These are phyloP conservation scores for Montipora sp. DNA, from an alignment of 64 coral and sea anemone genomes.

Conservation along the genomic window DNA sequence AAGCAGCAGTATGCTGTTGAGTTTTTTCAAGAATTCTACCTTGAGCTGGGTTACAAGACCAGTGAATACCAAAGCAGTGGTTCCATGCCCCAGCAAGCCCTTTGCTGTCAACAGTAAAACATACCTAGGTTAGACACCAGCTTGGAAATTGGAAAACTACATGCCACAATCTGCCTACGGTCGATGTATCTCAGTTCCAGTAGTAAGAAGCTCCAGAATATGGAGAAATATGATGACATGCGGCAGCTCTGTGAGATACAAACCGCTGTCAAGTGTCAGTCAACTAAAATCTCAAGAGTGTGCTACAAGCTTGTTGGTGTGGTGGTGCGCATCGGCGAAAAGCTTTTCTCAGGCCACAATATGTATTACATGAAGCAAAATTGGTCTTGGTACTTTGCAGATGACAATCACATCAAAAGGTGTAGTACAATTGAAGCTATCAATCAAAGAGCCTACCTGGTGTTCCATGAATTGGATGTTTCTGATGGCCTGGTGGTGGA, in stretches of 20 bases:
- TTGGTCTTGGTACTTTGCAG: constrained; percentile 57
- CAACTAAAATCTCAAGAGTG: neutral
- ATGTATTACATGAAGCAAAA: constrained; percentile 45
- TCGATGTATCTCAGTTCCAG: constrained; percentile 46
- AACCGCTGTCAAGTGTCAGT: constrained; percentile 2
- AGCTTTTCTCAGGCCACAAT: constrained; percentile 55
- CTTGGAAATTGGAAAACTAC: too few species aligned
- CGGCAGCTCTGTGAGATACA: constrained; percentile 26
- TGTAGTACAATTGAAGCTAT: constrained; percentile 39
- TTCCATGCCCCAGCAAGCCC: constrained; percentile 15
- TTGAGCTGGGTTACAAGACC: neutral
- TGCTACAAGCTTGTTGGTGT: constrained; percentile 66
- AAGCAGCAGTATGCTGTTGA: constrained; percentile 70
- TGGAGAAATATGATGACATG: constrained; percentile 57
- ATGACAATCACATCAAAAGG: constrained; percentile 53
- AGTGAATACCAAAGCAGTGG: constrained; percentile 49
- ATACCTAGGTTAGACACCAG: too few species aligned
- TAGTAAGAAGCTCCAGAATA: constrained; percentile 42
- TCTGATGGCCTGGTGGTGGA: constrained; percentile 36
- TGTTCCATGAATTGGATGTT: constrained; percentile 60
- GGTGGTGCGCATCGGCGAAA: constrained; percentile 46
- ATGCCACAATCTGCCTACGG: constrained; percentile 5
- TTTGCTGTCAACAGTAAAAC: too few species aligned
- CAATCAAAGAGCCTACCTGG: constrained; percentile 57
- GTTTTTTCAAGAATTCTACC: constrained; percentile 55